Conservation (phyloP, 2,888 invertebrate genomes). For the Coenonympha glycerion region DNA sequence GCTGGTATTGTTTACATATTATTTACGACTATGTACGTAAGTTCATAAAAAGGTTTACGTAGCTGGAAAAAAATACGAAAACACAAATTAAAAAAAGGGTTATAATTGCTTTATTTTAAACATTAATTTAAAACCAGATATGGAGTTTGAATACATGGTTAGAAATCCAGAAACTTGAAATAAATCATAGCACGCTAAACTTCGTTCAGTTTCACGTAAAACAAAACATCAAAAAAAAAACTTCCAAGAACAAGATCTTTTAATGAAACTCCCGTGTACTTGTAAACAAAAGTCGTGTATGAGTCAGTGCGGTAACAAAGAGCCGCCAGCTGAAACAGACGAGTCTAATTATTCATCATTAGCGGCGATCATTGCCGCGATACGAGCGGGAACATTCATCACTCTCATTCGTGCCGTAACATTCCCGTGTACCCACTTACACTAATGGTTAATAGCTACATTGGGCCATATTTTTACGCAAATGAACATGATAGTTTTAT, state of each 20-base stretch:
- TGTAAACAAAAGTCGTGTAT: background rate
- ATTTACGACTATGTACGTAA: too few relatives aligned
- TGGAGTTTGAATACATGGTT: too few relatives aligned
- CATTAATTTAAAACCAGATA: too few relatives aligned
- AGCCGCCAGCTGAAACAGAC: slow-evolving; percentile 48
- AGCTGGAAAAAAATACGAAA: too few relatives aligned
- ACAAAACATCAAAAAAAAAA: background rate
- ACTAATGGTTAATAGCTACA: background rate
- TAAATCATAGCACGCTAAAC: too few relatives aligned
- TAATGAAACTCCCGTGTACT: background rate
- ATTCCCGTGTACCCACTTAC: background rate
- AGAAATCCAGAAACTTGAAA: too few relatives aligned
- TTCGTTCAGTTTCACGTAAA: too few relatives aligned
- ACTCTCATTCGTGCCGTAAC: background rate
- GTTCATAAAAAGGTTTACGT: too few relatives aligned
- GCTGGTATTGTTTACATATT: too few relatives aligned
- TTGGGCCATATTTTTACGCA: background rate
- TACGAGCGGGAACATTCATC: background rate
- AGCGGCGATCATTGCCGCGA: slow-evolving; percentile 29
- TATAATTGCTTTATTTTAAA: too few relatives aligned
- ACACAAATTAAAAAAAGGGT: too few relatives aligned
- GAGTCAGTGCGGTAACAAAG: slow-evolving; percentile 10
- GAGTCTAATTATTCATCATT: slow-evolving; percentile 61
- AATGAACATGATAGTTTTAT: background rate
- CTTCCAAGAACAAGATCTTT: background rate